Conservation (phyloP, 2,888 invertebrate genomes). For the Schizaphis graminum region DNA sequence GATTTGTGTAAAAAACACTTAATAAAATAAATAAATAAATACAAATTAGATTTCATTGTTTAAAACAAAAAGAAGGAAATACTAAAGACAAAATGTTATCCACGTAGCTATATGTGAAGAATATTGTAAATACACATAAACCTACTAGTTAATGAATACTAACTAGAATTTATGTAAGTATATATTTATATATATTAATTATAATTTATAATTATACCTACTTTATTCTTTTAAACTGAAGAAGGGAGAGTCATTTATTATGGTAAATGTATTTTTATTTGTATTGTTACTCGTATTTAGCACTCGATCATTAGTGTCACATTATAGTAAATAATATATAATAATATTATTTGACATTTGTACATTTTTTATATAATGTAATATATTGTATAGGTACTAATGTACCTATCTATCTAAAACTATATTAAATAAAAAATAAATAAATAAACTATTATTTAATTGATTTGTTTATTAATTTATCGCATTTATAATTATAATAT, state of each 20-base stretch:
- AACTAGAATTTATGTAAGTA: not conserved
- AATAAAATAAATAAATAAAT: not conserved
- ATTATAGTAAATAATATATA: not conserved
- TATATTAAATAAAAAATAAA: not conserved
- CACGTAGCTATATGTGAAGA: too few species aligned
- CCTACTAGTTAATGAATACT: not conserved
- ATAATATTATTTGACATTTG: not conserved
- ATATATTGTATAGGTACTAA: not conserved
- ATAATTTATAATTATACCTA: not conserved
- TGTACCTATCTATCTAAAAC: not conserved
- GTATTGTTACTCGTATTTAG: not conserved
- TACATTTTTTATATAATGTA: not conserved
- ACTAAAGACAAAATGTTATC: not conserved
- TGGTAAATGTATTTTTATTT: not conserved
- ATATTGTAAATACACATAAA: not conserved
- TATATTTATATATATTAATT: not conserved
- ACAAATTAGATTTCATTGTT: slow-evolving; percentile 19
- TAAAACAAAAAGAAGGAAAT: not conserved
- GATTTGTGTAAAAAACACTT: not conserved
- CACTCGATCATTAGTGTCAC: not conserved
- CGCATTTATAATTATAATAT: not conserved
- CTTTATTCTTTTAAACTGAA: not conserved
- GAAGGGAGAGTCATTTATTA: slow-evolving; percentile 6
- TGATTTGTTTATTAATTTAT: not conserved
- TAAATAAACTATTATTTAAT: not conserved